Base-by-base conservation (phyloP, 2,113 vertebrate genomes). In the Scortum barcoo region DNA sequence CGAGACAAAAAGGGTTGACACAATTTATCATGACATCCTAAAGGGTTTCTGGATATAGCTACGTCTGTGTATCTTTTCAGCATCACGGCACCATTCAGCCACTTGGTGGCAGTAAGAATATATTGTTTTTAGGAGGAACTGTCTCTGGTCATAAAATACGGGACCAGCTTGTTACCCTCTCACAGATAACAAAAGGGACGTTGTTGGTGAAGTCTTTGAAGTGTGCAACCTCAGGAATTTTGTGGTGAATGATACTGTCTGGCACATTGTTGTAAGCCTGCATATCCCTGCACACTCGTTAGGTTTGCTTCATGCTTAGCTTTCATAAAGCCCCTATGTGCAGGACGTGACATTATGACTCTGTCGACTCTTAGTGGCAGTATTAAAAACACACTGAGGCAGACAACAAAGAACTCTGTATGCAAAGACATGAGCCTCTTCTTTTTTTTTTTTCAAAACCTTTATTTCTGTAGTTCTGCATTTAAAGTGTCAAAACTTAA, bases 391-490 rank as follows among this genome's bases (percentile, higher is more conserved):
- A 44, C 38, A 51, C 11, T 2, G 6, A 42, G 20, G 10, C 20
- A 66, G 7, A 40, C 8, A 46, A 74, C 42, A 61, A 50, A 6
- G 10, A 17, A 51, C 10, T 16, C 3, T 56, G n/a, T 13, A 36
- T 24, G 0, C 20, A 66, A 14, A 50, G 12, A 57, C 14, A 71
- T 46, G 2, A 51, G 3, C 17, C 4, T 22, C 7, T 36, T 12
- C 70, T 63, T 71, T 69, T 12, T 73, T 63, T 71, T 69, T 77
- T 5, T 62, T 83, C 24, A 46, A 26, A 17, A 73, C 9, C 3
- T 88, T 81, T 78, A 86, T 90, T 91, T 75, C 5, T 76, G 38
- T 65, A 67, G 46, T 44, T 75, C 20, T 69, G 17, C 44, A 78
- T 81, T 84, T 19, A 54, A 75, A 86, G 69, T 76, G 40, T 44